Percentiles rank a stretch among this genome's conserved stretches.
phyloP scores from a whole-genome alignment of 2,113 vertebrate genomes.

The Mellivora capensis region DNA sequence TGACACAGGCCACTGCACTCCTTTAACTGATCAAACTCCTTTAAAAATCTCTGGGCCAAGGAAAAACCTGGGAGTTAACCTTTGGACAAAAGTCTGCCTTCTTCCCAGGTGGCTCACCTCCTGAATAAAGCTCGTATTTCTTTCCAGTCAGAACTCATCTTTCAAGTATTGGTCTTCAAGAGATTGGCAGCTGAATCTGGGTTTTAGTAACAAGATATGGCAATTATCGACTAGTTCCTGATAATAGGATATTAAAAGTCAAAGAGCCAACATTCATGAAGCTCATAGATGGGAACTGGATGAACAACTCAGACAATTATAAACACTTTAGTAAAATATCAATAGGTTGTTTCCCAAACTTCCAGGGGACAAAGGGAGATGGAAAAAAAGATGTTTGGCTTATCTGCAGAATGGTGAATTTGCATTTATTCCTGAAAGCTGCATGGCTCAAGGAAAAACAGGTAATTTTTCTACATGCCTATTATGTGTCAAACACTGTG shows the following conservation, averaged over 20 bases:
- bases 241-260: not conserved
- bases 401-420: not conserved
- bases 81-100: not conserved
- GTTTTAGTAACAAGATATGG: not conserved
- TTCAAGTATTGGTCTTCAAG: not conserved
- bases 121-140: not conserved
- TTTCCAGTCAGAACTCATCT: not conserved
- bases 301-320: not conserved
- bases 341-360: not conserved
- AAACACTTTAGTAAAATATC: not conserved
- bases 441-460: not conserved
- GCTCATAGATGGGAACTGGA: not conserved
- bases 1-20: not conserved
- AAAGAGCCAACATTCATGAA: not conserved
- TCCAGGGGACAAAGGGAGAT: not conserved
- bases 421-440: not conserved
- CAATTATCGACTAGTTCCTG: not conserved
- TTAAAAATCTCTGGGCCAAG: not conserved
- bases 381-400: not conserved
- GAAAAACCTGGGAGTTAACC: not conserved
- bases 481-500: not conserved
- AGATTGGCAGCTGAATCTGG: not conserved
- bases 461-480: not conserved
- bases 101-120: not conserved
- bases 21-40: not conserved